Evolutionary conservation across 2,113 vertebrate species (phyloP).

Genomic region (Corvus moneduloides): DNA sequence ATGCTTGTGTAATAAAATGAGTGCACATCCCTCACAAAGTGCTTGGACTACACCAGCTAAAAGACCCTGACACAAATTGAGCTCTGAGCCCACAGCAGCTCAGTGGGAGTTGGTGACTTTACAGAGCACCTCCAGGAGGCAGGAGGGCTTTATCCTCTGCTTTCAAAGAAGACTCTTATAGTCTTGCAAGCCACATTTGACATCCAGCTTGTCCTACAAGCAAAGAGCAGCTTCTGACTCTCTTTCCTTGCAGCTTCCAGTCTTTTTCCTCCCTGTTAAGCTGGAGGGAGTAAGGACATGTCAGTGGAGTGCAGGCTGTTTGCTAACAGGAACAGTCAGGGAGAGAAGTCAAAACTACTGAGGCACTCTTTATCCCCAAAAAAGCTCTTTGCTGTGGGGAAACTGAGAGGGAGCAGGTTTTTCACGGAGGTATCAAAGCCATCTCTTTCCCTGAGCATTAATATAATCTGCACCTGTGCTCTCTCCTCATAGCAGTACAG

Average conservation of each 20-base stretch:
- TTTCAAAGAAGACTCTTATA: not conserved
- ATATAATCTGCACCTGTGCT: not conserved
- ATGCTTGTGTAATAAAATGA: not conserved
- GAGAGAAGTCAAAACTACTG: not conserved
- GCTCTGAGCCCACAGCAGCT: not conserved
- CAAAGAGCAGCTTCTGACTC: not conserved
- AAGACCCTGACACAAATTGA: not conserved
- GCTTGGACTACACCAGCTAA: not conserved
- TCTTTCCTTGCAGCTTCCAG: not conserved
- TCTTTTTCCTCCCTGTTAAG: not conserved
- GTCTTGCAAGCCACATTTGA: not conserved
- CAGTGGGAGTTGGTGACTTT: fast-evolving
- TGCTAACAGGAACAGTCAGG: not conserved
- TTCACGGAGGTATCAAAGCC: not conserved
- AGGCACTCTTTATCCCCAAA: not conserved
- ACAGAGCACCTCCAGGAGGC: not conserved
- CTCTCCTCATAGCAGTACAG: fast-evolving
- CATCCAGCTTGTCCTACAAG: not conserved
- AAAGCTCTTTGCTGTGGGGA: not conserved
- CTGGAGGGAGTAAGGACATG: fast-evolving
- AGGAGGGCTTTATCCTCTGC: not conserved
- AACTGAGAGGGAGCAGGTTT: not conserved
- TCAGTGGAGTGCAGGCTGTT: not conserved
- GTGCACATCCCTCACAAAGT: not conserved
- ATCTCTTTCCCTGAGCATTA: not conserved